Evolutionary conservation across 1,140 invertebrate genomes (phyloP).

Genomic region (Bombyx mandarina): DNA sequence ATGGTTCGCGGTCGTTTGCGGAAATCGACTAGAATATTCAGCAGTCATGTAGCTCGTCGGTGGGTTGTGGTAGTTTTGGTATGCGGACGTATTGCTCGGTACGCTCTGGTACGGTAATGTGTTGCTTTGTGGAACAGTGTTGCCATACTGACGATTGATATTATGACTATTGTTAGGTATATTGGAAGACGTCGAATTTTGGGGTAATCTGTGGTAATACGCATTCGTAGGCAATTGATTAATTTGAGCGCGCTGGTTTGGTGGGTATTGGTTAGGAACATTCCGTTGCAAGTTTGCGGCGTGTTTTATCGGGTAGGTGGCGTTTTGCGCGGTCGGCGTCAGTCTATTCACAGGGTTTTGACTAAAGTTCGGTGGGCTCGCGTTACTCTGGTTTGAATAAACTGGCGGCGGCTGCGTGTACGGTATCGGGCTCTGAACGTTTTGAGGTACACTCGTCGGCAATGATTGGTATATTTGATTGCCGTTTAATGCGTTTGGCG

Average conservation of each 20-base stretch:
- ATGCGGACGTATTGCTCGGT: slow-evolving; percentile 60
- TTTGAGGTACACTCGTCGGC: slow-evolving; percentile 36
- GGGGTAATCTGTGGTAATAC: slow-evolving; percentile 52
- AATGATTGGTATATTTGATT: slow-evolving; percentile 55
- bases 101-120: slow-evolving; percentile 62
- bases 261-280: slow-evolving; percentile 49
- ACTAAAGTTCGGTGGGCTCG: slow-evolving; percentile 56
- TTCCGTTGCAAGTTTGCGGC: slow-evolving; percentile 32
- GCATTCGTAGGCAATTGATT: slow-evolving; percentile 41
- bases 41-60: slow-evolving; percentile 61
- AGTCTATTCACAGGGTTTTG: slow-evolving; percentile 56
- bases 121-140: slow-evolving; percentile 23
- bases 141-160: slow-evolving; percentile 36
- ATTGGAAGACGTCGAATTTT: slow-evolving; percentile 24
- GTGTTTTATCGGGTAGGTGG: slow-evolving; percentile 43
- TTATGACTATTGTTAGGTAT: slow-evolving; percentile 36
- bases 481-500: slow-evolving; percentile 27
- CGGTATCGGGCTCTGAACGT: slow-evolving; percentile 39
- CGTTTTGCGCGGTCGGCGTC: slow-evolving; percentile 43
- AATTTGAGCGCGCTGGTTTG: slow-evolving; percentile 40
- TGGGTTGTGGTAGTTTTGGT: slow-evolving; percentile 56
- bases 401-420: slow-evolving; percentile 49
- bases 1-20: slow-evolving; percentile 48
- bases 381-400: slow-evolving; percentile 38
- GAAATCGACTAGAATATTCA: slow-evolving; percentile 62